Percentiles rank a stretch among this genome's conserved stretches.
Evolutionary conservation across 2,888 invertebrate species (phyloP).

Genomic region (Pachydiplax longipennis): DNA sequence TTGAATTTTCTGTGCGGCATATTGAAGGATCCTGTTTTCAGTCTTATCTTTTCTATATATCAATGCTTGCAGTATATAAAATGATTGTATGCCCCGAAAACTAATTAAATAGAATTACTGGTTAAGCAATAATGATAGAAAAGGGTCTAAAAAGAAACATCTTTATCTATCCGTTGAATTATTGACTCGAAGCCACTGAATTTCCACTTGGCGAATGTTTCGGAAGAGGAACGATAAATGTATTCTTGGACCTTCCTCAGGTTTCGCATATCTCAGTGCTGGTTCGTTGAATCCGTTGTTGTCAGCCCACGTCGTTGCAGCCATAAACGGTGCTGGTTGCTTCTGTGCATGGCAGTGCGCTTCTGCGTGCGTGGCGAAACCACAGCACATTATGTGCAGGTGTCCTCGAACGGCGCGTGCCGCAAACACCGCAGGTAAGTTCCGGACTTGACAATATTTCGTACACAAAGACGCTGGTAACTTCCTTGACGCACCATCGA

Average conservation of each 20-base stretch:
- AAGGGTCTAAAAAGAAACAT: no score
- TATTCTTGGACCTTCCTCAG: slow-evolving; percentile 12
- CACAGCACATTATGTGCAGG: neutral
- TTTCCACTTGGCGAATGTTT: no score
- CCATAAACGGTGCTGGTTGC: neutral
- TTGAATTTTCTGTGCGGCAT: no score
- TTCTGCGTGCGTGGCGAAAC: neutral
- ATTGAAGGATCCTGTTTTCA: no score
- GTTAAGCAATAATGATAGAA: no score
- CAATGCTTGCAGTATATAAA: no score
- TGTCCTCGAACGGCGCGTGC: neutral
- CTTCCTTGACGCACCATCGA: neutral
- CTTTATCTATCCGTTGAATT: no score
- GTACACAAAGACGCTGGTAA: neutral
- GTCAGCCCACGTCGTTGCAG: neutral
- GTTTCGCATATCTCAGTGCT: slow-evolving; percentile 3
- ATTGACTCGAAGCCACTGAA: no score
- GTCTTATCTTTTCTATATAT: no score
- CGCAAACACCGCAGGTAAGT: neutral
- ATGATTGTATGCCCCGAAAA: no score
- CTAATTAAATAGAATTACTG: no score
- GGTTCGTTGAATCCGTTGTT: neutral
- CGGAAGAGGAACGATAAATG: neutral
- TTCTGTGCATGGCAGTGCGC: neutral
- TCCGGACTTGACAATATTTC: neutral